Base-by-base conservation (phyloP, 35 echinoderm and acorn worm species). In the Amphiura filiformis region DNA sequence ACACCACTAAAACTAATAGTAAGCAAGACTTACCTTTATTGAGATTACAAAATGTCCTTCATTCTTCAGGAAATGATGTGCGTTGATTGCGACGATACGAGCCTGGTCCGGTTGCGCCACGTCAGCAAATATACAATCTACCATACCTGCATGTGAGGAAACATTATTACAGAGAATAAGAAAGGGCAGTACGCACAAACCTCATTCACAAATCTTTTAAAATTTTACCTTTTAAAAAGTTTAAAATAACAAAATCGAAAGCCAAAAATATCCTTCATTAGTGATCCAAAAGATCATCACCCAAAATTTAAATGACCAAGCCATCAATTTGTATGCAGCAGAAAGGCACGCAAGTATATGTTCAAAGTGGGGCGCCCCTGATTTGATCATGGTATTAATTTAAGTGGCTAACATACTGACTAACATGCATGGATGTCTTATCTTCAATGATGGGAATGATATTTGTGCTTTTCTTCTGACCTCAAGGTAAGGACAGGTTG, bases 361-460 rank as follows among this genome's bases (percentile, higher is more conserved):
- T n/a, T n/a, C n/a, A n/a, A n/a, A n/a, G n/a, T n/a, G n/a, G n/a
- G n/a, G n/a, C n/a, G n/a, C n/a, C n/a, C n/a, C n/a, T n/a, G n/a
- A n/a, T n/a, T n/a, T n/a, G n/a, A n/a, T n/a, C n/a, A n/a, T n/a
- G n/a, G n/a, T n/a, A n/a, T n/a, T n/a, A n/a, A n/a, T n/a, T n/a
- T n/a, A n/a, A n/a, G n/a, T n/a, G n/a, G n/a, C n/a, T 52, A 1
- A 93, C 95, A 84, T 91, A 97, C 96, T 93, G 35, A 98, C 96
- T 35, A 98, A 79, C 96, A 98, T 98, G 84, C 94, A 93, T 39
- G 96, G 96, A 87, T 98, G 96, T 87, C 96, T 91, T 93, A 84
- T 98, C 96, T 80, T 98, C 96, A 32, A 98, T 98, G 87, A 98
- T 98, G 35, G 96, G 96, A 87, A 98, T 98, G 64, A 98, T 92